Evolutionary conservation across 2,888 invertebrate genomes (phyloP).

Genomic region (Epinotia ramella): DNA sequence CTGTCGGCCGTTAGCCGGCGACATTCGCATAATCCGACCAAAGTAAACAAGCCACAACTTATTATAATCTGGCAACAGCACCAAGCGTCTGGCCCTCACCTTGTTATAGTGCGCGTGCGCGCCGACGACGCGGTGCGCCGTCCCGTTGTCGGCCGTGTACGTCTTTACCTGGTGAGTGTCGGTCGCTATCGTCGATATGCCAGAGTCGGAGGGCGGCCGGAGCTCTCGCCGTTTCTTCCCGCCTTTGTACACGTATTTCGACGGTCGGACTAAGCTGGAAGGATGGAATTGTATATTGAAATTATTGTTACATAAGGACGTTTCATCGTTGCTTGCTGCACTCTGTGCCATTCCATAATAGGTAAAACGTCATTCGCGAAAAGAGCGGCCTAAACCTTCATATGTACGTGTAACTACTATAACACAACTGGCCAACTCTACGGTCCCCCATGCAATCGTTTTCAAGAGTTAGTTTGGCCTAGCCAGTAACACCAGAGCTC

Average conservation of each 20-base stretch:
- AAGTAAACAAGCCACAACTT: not conserved
- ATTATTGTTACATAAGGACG: not conserved
- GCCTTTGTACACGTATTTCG: slow-evolving; percentile 79
- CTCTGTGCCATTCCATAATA: no score
- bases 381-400: no score
- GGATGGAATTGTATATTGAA: not conserved
- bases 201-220: slow-evolving; percentile 70
- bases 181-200: slow-evolving; percentile 84
- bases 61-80: slow-evolving; percentile 45
- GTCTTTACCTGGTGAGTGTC: slow-evolving; percentile 96
- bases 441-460: no score
- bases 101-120: slow-evolving; percentile 96
- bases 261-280: slow-evolving; percentile 76
- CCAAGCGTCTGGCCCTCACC: slow-evolving; percentile 88
- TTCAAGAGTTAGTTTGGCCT: no score
- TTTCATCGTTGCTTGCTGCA: no score
- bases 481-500: no score
- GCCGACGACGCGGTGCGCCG: slow-evolving; percentile 90
- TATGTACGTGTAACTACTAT: no score
- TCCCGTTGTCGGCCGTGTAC: slow-evolving; percentile 96
- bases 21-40: not conserved
- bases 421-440: no score
- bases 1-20: not conserved
- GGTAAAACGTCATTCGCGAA: no score
- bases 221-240: slow-evolving; percentile 80